Base-by-base conservation (phyloP, 2,888 invertebrate genomes). In the Pristionchus japonicus region DNA sequence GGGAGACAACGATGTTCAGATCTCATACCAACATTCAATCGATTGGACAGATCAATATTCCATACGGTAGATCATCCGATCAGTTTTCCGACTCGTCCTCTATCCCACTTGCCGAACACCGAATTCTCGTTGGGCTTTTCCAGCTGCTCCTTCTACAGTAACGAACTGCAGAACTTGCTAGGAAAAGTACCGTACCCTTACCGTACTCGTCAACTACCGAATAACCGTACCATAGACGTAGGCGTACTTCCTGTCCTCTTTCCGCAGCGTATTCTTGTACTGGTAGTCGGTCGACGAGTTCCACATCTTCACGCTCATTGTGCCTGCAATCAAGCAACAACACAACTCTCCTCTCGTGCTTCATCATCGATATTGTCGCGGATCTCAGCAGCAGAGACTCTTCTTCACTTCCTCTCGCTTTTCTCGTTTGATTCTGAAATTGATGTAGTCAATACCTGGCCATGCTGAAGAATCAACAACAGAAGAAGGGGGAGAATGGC, bases 201-300 rank as follows among this genome's bases (percentile, higher is more conserved):
- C 40, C 70, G 40, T 74, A 74, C 15, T 6, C 70, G 17, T 27
- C 40, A 6, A 4, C 4, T 70, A 37, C 67, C 67, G 67, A 27
- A 67, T 17, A 2, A 20, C 88, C 88, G 85, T 15, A 90, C 92
- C 91, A 94, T 91, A 85, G 92, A 94, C 94, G 86, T 91, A 93
- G 47, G 94, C 94, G 87, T 91, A 91, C 88, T 94, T 94, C 83
- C 92, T 91, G 89, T 94, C 94, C 17, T 93, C 94, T 85, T 94
- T 94, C 93, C 93, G 94, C 89, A 93, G 89, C 3, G 93, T 94
- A 77, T 89, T 91, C 80, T 90, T 91, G 89, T 93, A 91, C 31
- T 90, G 88, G 74, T 88, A 70, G 88, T 93, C 93, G 13, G 43
- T 40, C 31, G 90, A 90, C 31, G 90, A 87, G 37, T 91, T 90